phyloP scores from a whole-genome alignment of 2,113 vertebrate species.

The Phoenicopterus ruber region DNA sequence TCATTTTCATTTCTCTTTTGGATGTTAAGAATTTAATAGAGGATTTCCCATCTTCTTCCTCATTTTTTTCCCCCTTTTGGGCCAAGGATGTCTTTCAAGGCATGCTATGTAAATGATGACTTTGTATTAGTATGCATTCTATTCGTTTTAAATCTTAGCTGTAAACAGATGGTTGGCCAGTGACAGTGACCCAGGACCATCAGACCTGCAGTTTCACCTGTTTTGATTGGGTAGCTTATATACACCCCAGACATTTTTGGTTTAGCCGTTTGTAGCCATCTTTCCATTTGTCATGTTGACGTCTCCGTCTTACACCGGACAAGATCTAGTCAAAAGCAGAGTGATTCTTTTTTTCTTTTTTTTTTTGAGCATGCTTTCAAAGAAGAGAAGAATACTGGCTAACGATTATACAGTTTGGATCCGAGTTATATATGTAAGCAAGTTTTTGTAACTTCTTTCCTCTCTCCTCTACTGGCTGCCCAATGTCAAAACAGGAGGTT shows the following conservation, averaged over 20 bases:
- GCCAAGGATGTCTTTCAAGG: neutral
- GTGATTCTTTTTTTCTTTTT: neutral
- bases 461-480: neutral
- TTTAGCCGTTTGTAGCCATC: neutral
- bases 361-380: neutral
- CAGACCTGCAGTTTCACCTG: neutral
- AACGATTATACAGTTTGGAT: neutral
- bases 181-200: neutral
- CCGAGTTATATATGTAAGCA: neutral
- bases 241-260: neutral
- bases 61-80: neutral
- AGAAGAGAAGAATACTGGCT: neutral
- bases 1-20: neutral
- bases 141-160: neutral
- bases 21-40: neutral
- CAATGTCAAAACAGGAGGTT: conserved; percentile 25
- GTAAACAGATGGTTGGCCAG: neutral
- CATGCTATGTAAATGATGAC: neutral
- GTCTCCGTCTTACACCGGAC: neutral
- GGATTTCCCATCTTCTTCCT: neutral
- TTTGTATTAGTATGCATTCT: neutral
- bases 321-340: neutral
- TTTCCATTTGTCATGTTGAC: neutral
- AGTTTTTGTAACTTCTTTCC: neutral
- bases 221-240: neutral